These are phyloP conservation scores for Acropora tenuis DNA, from an alignment of 64 coral and sea anemone species.

Conservation along the genomic window DNA sequence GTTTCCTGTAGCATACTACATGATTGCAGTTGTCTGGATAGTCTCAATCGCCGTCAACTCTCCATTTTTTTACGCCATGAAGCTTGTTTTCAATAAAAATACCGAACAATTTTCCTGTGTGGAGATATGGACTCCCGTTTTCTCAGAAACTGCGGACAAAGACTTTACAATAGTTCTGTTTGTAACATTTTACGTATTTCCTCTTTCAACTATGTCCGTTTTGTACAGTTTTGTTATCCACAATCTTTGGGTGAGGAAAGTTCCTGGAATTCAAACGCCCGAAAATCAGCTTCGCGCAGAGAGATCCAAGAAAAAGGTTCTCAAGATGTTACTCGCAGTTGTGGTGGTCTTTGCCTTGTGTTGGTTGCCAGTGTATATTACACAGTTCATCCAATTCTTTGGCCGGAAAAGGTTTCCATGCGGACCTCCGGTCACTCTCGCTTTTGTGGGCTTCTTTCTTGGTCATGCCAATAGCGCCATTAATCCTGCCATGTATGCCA, in stretches of 20 bases:
- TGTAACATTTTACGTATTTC: conserved; percentile 68
- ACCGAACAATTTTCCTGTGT: background rate
- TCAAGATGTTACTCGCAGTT: conserved; percentile 78
- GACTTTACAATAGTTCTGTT: conserved; percentile 76
- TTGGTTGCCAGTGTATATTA: conserved; percentile 79
- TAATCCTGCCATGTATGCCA: conserved; percentile 78
- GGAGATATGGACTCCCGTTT: conserved; percentile 60
- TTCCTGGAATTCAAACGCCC: conserved; percentile 71
- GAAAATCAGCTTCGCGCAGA: conserved; percentile 76
- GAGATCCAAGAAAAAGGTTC: conserved; percentile 83
- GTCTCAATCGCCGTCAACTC: conserved; percentile 55
- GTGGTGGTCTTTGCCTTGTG: conserved; percentile 80
- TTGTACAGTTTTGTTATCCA: conserved; percentile 69
- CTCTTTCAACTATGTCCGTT: conserved; percentile 51
- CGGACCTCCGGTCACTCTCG: background rate
- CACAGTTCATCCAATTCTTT: conserved; percentile 67
- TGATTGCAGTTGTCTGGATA: conserved; percentile 71
- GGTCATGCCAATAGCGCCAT: conserved; percentile 82
- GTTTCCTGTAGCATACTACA: conserved; percentile 45
- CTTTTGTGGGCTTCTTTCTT: conserved; percentile 62
- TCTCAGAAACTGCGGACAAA: conserved; percentile 19
- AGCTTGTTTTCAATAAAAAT: background rate
- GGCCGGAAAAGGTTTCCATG: conserved; percentile 30
- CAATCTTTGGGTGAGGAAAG: conserved; percentile 91
- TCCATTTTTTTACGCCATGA: conserved; percentile 55